Base-by-base conservation (phyloP, 2,888 invertebrate genomes). In the Globia sparganii region DNA sequence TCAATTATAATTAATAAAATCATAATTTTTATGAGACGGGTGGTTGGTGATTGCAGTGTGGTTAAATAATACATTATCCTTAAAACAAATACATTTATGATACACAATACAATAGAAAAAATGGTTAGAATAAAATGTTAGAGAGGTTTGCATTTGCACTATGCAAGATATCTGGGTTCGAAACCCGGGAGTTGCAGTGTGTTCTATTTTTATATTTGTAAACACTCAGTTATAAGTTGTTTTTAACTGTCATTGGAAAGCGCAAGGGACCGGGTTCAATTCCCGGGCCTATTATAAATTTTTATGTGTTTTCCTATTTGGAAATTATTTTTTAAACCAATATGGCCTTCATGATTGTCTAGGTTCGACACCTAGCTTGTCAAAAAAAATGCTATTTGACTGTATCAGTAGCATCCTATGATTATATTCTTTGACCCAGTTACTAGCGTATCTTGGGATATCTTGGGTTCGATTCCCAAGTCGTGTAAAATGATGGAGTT, bases 231-330 rank as follows among this genome's bases (percentile, higher is more conserved):
- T 53, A 53, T 25, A 25, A 53, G 25, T 25, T 9, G 25, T 53
- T 53, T 25, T 53, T 25, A 21, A 53, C 9, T 9, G 53, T 25
- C 8, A 53, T 9, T 53, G 53, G 53, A 25, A 25, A 53, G 9
- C 25, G 53, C 53, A 53, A 25, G 18, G 31, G 25, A 31, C 25
- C 21, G 59, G 75, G 76, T 76, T 66, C 75, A 37, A 75, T 8
- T 59, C 65, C 65, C 53, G 53, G 2, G 49, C 6, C 25, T 3
- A 25, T 25, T 21, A 53, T 25, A 53, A 0, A 9, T 53, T 53
- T 53, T 53, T 53, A 53, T 9, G 25, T 9, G 53, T 9, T 25
- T 67, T 49, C 13, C 2, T 31, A 4, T 49, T 62, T 31, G 11
- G 4, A 59, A 34, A 3, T 53, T 53, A 53, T 53, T 53, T 25